A percentile compares a stretch with the other conserved stretches of the same genome.
These are phyloP conservation scores for Nebria ingens DNA, from an alignment of 1,140 invertebrate genomes.

Conservation along the genomic window DNA sequence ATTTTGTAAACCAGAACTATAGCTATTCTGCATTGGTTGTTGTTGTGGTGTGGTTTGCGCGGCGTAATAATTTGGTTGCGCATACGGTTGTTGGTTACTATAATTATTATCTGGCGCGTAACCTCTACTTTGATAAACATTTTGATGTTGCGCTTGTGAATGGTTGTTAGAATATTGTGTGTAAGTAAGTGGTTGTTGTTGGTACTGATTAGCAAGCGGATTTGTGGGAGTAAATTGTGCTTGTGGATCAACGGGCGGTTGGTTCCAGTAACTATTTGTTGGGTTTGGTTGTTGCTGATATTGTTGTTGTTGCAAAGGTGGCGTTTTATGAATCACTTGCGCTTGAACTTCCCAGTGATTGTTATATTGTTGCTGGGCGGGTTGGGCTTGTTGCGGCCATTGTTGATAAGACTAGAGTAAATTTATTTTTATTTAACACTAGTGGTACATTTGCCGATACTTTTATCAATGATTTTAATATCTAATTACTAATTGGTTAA, in stretches of 20 bases:
- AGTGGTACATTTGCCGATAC: too few relatives aligned
- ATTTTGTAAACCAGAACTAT: background rate
- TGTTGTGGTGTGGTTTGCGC: too few relatives aligned
- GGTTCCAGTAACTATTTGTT: conserved; percentile 23
- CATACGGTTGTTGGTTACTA: background rate
- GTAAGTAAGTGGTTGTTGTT: conserved; percentile 16
- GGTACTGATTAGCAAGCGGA: conserved; percentile 3
- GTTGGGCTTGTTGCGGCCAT: conserved; percentile 26
- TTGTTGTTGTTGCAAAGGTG: conserved; percentile 5
- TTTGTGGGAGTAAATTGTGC: conserved; percentile 5
- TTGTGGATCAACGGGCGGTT: conserved; percentile 16
- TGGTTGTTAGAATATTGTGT: conserved; percentile 19
- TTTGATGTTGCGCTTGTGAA: too few relatives aligned
- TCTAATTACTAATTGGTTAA: too few relatives aligned
- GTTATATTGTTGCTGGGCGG: conserved; percentile 11
- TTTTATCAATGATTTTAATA: too few relatives aligned
- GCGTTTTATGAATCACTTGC: conserved; percentile 16
- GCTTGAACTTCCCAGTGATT: conserved; percentile 22
- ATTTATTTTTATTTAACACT: too few relatives aligned
- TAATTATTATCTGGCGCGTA: conserved; percentile 15
- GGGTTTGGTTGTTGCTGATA: too few relatives aligned
- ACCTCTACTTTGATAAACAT: conserved; percentile 19
- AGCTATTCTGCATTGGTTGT: conserved; percentile 1
- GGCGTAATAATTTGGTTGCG: too few relatives aligned
- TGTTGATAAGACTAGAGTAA: conserved; percentile 19